Evolutionary conservation across 2,113 vertebrate genomes (phyloP).

Genomic region (Crotalus tigris): DNA sequence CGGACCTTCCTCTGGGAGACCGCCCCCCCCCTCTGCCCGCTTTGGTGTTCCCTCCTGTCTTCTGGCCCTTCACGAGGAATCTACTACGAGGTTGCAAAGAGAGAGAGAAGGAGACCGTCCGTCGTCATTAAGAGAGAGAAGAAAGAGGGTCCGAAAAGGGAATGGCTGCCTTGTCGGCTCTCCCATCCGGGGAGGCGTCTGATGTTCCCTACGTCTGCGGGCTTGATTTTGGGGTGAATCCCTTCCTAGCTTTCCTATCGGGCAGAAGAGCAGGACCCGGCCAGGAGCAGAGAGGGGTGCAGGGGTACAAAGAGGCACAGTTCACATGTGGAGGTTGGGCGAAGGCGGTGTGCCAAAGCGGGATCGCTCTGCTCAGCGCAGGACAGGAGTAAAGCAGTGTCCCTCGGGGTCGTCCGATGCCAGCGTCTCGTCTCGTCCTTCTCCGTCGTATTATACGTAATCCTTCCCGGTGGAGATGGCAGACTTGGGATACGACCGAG

Average conservation of each 20-base stretch:
- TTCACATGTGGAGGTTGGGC: slow-evolving; percentile 21
- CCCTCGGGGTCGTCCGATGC: slow-evolving; percentile 44
- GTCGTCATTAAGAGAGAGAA: neutral
- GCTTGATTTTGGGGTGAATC: neutral
- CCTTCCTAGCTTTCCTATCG: neutral
- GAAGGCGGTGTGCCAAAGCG: slow-evolving; percentile 46
- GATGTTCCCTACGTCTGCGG: slow-evolving; percentile 18
- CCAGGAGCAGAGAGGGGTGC: slow-evolving; percentile 44
- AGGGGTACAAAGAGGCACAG: neutral
- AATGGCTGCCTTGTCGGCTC: neutral
- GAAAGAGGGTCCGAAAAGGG: too few relatives aligned
- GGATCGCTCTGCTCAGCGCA: slow-evolving; percentile 26
- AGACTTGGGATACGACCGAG: slow-evolving; percentile 69
- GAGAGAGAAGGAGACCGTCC: too few relatives aligned
- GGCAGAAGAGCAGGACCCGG: slow-evolving; percentile 53
- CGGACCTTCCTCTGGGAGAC: neutral
- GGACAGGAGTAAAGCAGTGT: slow-evolving; percentile 51
- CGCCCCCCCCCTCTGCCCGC: neutral
- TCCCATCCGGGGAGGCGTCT: slow-evolving; percentile 35
- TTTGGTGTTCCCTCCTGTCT: accelerated
- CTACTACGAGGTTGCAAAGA: neutral
- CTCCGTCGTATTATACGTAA: slow-evolving; percentile 78
- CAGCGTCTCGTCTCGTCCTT: neutral
- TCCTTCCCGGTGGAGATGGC: slow-evolving; percentile 74
- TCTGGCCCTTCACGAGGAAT: neutral